Percentiles rank a stretch among this genome's conserved stretches.
phyloP scores from a whole-genome alignment of 2,888 invertebrate species.

The Agrilus mali region DNA sequence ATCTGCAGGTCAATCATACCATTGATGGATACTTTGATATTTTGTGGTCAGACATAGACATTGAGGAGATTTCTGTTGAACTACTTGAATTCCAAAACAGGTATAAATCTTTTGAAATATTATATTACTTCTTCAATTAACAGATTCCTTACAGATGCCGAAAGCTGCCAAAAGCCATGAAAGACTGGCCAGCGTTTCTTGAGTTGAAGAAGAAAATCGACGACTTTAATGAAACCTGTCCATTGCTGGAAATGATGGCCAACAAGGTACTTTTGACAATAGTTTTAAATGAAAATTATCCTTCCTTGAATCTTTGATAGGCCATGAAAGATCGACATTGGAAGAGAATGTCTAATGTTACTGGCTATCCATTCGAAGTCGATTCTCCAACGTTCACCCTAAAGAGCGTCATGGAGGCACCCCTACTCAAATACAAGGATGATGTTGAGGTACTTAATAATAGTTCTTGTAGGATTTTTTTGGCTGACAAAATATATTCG shows the following conservation, averaged over 20 bases:
- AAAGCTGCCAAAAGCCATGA: constrained; percentile 71
- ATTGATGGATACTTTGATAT: constrained; percentile 80
- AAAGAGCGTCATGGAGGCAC: constrained; percentile 74
- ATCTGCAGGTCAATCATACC: constrained; percentile 71
- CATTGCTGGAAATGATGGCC: constrained; percentile 76
- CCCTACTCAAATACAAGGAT: constrained; percentile 67
- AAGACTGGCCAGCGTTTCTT: constrained; percentile 77
- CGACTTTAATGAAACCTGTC: constrained; percentile 81
- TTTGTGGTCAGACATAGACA: constrained; percentile 73
- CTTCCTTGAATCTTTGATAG: constrained; percentile 16
- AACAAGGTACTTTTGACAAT: constrained; percentile 47
- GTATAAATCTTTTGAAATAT: too few species aligned
- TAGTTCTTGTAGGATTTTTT: neutral
- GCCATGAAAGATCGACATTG: constrained; percentile 45
- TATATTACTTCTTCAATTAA: neutral
- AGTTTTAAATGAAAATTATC: neutral
- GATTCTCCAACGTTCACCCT: constrained; percentile 70
- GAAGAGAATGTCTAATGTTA: constrained; percentile 42
- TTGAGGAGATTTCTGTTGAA: constrained; percentile 67
- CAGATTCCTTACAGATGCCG: constrained; percentile 46
- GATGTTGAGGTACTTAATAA: constrained; percentile 58
- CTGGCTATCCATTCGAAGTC: constrained; percentile 58
- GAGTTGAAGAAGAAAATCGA: constrained; percentile 82
- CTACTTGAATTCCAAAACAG: constrained; percentile 71
- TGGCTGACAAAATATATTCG: neutral